Conservation (phyloP, 2,888 invertebrate genomes). For the Polymixis lichenea region DNA sequence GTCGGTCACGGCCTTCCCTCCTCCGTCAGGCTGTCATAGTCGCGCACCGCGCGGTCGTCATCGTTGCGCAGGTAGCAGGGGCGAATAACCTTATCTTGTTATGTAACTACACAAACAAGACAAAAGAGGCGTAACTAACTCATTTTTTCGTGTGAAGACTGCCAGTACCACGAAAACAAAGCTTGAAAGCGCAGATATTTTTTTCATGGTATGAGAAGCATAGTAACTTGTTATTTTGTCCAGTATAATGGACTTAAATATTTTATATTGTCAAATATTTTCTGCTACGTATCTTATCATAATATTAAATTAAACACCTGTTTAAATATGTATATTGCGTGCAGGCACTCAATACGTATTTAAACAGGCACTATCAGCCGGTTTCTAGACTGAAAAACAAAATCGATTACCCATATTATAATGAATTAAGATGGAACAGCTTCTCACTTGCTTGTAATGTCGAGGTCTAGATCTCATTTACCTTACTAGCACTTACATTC, state of each 20-base stretch:
- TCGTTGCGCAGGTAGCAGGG: background rate
- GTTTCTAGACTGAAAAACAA: background rate
- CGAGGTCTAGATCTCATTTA: background rate
- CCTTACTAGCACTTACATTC: too few species aligned
- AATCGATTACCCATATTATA: background rate
- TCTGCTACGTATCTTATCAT: background rate
- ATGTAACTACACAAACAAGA: constrained; percentile 9
- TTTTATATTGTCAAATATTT: background rate
- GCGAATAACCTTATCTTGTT: background rate
- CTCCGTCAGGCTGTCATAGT: background rate
- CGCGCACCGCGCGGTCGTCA: background rate
- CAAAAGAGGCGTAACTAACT: background rate
- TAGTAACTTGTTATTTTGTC: background rate
- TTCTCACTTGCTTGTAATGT: background rate
- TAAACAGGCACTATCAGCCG: background rate
- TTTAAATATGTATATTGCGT: constrained; percentile 1
- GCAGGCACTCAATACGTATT: background rate
- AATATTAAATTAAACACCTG: background rate
- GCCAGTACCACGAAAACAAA: background rate
- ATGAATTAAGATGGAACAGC: background rate
- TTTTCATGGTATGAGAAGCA: background rate
- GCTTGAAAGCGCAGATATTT: background rate
- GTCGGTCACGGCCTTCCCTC: background rate
- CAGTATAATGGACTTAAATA: background rate
- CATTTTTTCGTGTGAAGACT: background rate